phyloP scores from a whole-genome alignment of 1,140 invertebrate species.

The Monochamus saltuarius region DNA sequence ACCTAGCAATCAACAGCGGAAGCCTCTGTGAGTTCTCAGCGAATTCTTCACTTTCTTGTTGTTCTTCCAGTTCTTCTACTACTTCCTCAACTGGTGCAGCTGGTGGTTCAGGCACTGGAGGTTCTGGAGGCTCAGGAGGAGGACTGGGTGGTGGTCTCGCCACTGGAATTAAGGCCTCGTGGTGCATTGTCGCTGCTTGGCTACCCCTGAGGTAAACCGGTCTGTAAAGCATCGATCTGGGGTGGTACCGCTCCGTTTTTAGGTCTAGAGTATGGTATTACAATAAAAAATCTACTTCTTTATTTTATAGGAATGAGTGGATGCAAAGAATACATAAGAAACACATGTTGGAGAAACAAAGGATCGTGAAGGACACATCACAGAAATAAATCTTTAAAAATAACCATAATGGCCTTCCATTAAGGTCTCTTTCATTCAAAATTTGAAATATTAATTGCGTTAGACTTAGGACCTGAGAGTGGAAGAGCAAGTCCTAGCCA shows the following conservation, averaged over 20 bases:
- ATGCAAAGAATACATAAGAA: no score
- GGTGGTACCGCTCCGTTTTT: slow-evolving; percentile 11
- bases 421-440: no score
- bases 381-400: no score
- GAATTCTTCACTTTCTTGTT: slow-evolving; percentile 11
- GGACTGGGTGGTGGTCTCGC: slow-evolving; percentile 23
- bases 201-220: slow-evolving; percentile 21
- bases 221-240: slow-evolving; percentile 28
- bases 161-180: slow-evolving; percentile 34
- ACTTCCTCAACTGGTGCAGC: slow-evolving; percentile 7
- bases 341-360: no score
- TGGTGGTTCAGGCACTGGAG: slow-evolving; percentile 25
- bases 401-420: no score
- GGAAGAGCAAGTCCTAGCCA: no score
- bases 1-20: slow-evolving; percentile 67
- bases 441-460: no score
- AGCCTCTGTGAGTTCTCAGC: slow-evolving; percentile 15
- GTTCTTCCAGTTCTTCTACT: not conserved
- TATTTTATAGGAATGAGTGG: no score
- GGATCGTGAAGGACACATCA: no score
- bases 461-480: no score
- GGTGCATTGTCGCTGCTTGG: slow-evolving; percentile 24
- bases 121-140: slow-evolving; percentile 11
- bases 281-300: no score
- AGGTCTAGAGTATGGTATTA: no score